phyloP scores from a whole-genome alignment of 2,113 vertebrate genomes.

The Rostratula benghalensis region DNA sequence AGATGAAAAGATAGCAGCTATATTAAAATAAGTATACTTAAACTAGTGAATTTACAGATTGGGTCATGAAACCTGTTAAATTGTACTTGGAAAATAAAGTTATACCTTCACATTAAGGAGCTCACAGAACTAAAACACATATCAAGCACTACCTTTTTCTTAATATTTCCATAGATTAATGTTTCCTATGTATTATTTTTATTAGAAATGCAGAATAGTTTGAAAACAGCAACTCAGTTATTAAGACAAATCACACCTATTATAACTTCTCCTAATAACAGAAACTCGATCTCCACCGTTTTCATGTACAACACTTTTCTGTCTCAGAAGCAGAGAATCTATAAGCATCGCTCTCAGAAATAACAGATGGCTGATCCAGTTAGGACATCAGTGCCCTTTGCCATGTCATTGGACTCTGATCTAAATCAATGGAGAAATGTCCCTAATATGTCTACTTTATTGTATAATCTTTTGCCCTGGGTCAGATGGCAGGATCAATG shows the following conservation, averaged over 20 bases:
- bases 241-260: not conserved
- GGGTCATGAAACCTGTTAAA: not conserved
- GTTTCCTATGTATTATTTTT: not conserved
- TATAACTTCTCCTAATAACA: not conserved
- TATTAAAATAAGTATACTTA: not conserved
- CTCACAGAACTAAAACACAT: not conserved
- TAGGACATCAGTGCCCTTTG: not conserved
- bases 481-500: constrained; percentile 26
- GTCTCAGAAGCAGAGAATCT: not conserved
- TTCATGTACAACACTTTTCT: not conserved
- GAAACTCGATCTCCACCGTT: not conserved
- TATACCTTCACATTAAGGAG: not conserved
- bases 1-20: not conserved
- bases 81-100: not conserved
- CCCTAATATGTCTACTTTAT: not conserved
- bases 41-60: accelerated
- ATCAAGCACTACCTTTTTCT: not conserved
- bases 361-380: constrained; percentile 12
- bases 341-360: not conserved
- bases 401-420: not conserved
- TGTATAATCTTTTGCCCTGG: constrained; percentile 16
- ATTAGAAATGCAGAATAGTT: not conserved
- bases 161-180: not conserved
- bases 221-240: not conserved
- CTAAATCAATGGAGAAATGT: constrained; percentile 15